Evolutionary conservation across 2,888 invertebrate genomes (phyloP).

Genomic region (Orgyia antiqua): DNA sequence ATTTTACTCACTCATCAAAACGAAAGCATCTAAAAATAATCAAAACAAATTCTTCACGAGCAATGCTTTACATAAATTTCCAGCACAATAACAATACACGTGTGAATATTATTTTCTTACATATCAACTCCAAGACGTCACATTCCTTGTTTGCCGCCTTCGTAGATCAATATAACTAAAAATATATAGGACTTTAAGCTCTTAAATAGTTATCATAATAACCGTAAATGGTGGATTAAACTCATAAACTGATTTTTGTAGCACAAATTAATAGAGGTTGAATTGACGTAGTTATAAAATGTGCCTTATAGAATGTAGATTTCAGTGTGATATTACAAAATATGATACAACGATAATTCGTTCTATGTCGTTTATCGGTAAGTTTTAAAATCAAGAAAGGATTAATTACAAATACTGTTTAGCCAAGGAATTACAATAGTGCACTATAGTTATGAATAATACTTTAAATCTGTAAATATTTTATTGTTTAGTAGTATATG

Average conservation of each 20-base stretch:
- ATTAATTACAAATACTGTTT: conserved; percentile 6
- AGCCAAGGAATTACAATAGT: conserved; percentile 10
- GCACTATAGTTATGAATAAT: conserved; percentile 19
- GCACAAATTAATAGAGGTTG: no score
- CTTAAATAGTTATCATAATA: no score
- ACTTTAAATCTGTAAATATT: conserved; percentile 22
- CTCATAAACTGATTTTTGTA: no score
- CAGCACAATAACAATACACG: conserved; percentile 21
- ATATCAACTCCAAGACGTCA: conserved; percentile 3
- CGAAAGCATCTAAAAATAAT: conserved; percentile 17
- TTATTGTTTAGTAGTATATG: conserved; percentile 24
- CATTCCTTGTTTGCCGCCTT: conserved; percentile 6
- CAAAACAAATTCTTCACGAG: conserved; percentile 21
- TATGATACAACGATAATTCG: no score
- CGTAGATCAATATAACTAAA: conserved; percentile 5
- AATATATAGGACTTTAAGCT: not conserved
- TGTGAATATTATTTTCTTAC: conserved; percentile 13
- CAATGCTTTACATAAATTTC: conserved; percentile 24
- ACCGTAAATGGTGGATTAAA: no score
- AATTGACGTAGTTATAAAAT: no score
- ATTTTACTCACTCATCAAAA: conserved; percentile 18
- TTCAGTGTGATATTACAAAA: no score
- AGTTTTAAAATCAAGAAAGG: no score
- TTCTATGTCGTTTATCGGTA: no score
- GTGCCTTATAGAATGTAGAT: no score